Base-by-base conservation (phyloP, 2,113 vertebrate species). In the Maccullochella peelii region DNA sequence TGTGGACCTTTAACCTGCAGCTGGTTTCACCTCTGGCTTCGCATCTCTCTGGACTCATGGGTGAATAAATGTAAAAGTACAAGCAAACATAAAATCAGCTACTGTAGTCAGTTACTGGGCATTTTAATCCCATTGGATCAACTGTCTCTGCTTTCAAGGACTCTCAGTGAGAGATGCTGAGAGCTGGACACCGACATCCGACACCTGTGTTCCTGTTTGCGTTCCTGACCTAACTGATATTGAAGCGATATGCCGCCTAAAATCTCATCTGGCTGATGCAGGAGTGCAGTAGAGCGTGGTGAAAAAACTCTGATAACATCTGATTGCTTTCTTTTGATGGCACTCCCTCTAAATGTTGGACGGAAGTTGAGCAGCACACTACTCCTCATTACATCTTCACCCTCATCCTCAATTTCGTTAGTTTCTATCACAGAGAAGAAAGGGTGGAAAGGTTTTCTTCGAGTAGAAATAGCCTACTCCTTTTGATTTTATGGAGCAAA, bases 141-240 rank as follows among this genome's bases (percentile, higher is more conserved):
- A 42, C 61, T 81, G 66, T 36, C 36, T 78, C 73, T 57, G 68
- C 50, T 66, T 78, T 83, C 75, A 86, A 79, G 80, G 80, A 62
- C 87, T 58, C 77, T 79, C 33, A 15, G 52, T n/a, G 27, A 67
- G 62, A 70, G 36, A n/a, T 49, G 73, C 84, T 67, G 61, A 73
- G 77, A 73, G 77, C 12, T 75, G 54, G 52, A 79, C 55, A 57
- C 62, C 54, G 92, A 91, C 47, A 89, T 25, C 73, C 7, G 73
- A 91, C 77, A 83, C 88, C 73, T 52, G 66, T 72, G 55, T 59
- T 73, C 68, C 78, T 66, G 79, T 77, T 44, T 59, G 47, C 61
- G 36, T 68, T 59, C 30, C 73, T 77, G 47, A 79, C 59, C 50
- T 30, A 15, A 42, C 0, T 42, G 18, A 47, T 59, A n/a, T 15